phyloP scores from a whole-genome alignment of 2,888 invertebrate genomes.

The Nephrotoma flavescens region DNA sequence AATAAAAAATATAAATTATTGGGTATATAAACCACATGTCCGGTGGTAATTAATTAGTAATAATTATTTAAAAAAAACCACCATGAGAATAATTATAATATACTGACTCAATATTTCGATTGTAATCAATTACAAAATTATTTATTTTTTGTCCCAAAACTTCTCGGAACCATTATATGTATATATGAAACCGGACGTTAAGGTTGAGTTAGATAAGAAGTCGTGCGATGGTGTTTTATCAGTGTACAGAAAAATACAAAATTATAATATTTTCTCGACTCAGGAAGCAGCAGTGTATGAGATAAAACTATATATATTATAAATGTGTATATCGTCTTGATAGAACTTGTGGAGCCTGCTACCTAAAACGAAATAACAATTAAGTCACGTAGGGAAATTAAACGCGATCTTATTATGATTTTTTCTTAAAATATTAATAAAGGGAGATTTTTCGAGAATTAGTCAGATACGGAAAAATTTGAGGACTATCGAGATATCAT shows the following conservation, averaged over 20 bases:
- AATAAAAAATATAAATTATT: background rate
- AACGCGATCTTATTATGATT: background rate
- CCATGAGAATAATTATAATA: background rate
- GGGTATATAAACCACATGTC: background rate
- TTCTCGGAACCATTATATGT: background rate
- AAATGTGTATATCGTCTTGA: background rate
- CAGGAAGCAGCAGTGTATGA: background rate
- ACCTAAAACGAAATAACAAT: background rate
- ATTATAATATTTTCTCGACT: background rate
- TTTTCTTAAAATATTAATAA: too few relatives aligned
- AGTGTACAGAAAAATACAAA: background rate
- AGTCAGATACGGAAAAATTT: too few relatives aligned
- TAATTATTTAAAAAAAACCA: background rate
- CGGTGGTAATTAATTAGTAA: background rate
- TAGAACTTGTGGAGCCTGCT: background rate
- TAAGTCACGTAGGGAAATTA: background rate
- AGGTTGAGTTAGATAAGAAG: background rate
- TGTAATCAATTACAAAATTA: background rate
- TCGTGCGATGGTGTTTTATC: background rate
- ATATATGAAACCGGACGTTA: background rate
- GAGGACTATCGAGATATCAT: too few relatives aligned
- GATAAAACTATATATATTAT: background rate
- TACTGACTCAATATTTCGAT: background rate
- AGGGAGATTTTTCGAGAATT: too few relatives aligned
- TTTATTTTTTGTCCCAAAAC: background rate